phyloP scores from a whole-genome alignment of 2,888 invertebrate genomes.

The Zygaena filipendulae region DNA sequence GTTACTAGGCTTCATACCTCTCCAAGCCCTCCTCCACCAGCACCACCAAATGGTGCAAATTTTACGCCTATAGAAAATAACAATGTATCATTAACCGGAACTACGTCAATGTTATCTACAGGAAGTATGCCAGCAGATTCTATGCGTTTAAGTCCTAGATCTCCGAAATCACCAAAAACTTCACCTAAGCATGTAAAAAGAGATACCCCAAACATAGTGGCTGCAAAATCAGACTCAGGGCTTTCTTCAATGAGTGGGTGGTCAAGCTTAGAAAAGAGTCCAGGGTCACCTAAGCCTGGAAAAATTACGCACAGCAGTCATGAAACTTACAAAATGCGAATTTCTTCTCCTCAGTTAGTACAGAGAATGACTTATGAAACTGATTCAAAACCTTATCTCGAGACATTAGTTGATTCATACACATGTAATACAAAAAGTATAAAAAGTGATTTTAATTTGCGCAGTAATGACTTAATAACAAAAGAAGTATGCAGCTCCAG shows the following conservation, averaged over 20 bases:
- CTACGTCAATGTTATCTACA: slow-evolving; percentile 42
- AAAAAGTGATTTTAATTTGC: slow-evolving; percentile 41
- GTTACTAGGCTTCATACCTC: slow-evolving; percentile 61
- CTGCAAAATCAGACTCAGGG: slow-evolving; percentile 87
- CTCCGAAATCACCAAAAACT: slow-evolving; percentile 78
- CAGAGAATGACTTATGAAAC: slow-evolving; percentile 48
- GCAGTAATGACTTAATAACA: slow-evolving; percentile 29
- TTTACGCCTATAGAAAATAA: slow-evolving; percentile 56
- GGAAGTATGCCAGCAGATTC: slow-evolving; percentile 39
- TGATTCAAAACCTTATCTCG: slow-evolving; percentile 58
- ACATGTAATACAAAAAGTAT: slow-evolving; percentile 34
- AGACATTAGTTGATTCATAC: slow-evolving; percentile 68
- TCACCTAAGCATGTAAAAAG: slow-evolving; percentile 76
- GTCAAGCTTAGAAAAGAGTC: slow-evolving; percentile 87
- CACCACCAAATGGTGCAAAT: slow-evolving; percentile 70
- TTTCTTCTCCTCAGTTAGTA: slow-evolving; percentile 44
- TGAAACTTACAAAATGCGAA: slow-evolving; percentile 50
- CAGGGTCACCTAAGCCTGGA: slow-evolving; percentile 78
- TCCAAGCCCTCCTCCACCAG: slow-evolving; percentile 85
- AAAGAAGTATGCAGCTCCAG: slow-evolving; percentile 36
- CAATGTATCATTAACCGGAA: slow-evolving; percentile 28
- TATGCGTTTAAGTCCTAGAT: slow-evolving; percentile 73
- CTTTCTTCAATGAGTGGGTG: slow-evolving; percentile 89
- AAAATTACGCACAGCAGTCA: slow-evolving; percentile 43
- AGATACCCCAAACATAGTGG: slow-evolving; percentile 70